Conservation (phyloP, 2,113 vertebrate genomes). For the Rhynchomys soricoides region DNA sequence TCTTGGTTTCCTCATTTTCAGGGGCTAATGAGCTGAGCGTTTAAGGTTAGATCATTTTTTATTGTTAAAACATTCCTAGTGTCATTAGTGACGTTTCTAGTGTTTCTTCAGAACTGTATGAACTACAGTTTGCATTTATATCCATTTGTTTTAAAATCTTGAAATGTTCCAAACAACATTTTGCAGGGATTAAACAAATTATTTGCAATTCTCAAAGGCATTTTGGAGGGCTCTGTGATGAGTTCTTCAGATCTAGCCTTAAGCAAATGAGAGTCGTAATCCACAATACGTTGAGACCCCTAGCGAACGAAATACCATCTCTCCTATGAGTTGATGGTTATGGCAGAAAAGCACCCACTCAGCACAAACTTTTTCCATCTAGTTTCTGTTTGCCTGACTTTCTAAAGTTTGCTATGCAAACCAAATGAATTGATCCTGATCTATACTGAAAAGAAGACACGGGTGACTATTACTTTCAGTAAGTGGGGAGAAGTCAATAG, state of each 20-base stretch:
- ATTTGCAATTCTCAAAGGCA: background rate
- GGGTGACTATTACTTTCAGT: constrained; percentile 55
- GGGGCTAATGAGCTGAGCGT: background rate
- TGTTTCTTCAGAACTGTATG: background rate
- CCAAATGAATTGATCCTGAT: constrained; percentile 36
- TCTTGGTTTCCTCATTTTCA: background rate
- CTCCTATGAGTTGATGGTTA: constrained; percentile 47
- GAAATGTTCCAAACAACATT: constrained; percentile 18
- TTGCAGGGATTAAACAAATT: constrained; percentile 22
- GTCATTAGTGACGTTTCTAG: constrained; percentile 9
- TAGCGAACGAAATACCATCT: background rate
- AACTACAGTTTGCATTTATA: background rate
- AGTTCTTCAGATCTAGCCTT: background rate
- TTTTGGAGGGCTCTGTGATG: background rate
- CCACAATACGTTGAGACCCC: background rate
- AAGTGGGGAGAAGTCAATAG: background rate
- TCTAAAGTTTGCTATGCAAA: constrained; percentile 36
- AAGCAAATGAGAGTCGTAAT: constrained; percentile 52
- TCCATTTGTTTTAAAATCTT: background rate
- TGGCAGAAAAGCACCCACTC: constrained; percentile 40
- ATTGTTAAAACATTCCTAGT: constrained; percentile 15
- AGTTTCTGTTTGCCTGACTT: constrained; percentile 55
- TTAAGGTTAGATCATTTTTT: constrained; percentile 28
- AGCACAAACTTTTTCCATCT: constrained; percentile 49
- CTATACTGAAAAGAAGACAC: constrained; percentile 19